phyloP scores from a whole-genome alignment of 2,888 invertebrate genomes.

The Lottia gigantea region DNA sequence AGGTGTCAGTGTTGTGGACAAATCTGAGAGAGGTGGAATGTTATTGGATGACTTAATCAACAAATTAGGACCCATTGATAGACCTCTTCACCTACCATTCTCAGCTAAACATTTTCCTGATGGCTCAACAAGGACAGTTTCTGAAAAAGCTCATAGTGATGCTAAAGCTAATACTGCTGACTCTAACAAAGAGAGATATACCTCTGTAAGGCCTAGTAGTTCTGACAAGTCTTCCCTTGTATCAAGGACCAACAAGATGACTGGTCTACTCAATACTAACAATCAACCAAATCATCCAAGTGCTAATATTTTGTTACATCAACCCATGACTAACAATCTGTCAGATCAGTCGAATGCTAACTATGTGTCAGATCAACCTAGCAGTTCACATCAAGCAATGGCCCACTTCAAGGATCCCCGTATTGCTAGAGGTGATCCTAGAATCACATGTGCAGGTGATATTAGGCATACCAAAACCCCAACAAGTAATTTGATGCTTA shows the following conservation, averaged over 20 bases:
- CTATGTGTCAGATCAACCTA: neutral
- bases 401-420: constrained; percentile 1
- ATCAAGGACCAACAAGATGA: neutral
- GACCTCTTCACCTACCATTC: neutral
- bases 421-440: neutral
- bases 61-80: neutral
- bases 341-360: neutral
- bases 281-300: neutral
- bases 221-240: neutral
- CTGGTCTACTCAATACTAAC: neutral
- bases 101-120: neutral
- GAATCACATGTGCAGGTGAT: neutral
- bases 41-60: neutral
- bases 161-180: too few species aligned
- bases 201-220: neutral
- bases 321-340: neutral
- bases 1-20: too few species aligned
- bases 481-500: neutral
- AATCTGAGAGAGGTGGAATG: neutral
- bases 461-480: neutral
- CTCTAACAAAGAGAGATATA: too few species aligned
- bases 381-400: neutral
- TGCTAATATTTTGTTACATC: too few species aligned
- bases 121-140: neutral
- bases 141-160: neutral